Evolutionary conservation across 2,113 vertebrate genomes (phyloP).

Genomic region (Chascanopsetta lugubris): DNA sequence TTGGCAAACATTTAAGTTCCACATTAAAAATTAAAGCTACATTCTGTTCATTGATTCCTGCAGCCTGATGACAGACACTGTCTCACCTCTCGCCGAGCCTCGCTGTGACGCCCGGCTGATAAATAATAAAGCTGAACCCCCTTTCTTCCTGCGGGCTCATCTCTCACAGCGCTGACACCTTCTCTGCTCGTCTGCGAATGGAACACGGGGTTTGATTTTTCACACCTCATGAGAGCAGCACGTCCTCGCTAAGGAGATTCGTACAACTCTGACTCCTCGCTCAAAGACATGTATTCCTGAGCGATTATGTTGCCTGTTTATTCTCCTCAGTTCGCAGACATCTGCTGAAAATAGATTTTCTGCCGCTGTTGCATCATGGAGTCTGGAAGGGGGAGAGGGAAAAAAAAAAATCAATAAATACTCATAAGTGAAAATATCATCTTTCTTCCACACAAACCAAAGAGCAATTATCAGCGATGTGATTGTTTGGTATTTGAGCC

Average conservation of each 20-base stretch:
- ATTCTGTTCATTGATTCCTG: neutral
- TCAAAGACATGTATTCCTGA: slow-evolving; percentile 39
- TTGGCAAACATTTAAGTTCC: neutral
- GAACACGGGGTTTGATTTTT: slow-evolving; percentile 38
- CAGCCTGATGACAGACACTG: neutral
- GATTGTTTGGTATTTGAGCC: neutral
- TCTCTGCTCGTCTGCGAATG: slow-evolving; percentile 24
- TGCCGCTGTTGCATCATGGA: slow-evolving; percentile 8
- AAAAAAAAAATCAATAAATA: slow-evolving; percentile 10
- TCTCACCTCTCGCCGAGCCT: neutral
- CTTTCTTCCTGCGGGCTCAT: neutral
- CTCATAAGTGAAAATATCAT: slow-evolving; percentile 13
- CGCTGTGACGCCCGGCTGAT: slow-evolving; percentile 20
- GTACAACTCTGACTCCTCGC: slow-evolving; percentile 14
- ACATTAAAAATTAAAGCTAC: neutral
- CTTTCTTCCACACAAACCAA: slow-evolving; percentile 6
- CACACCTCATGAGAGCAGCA: slow-evolving; percentile 37
- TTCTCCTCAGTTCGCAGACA: slow-evolving; percentile 33
- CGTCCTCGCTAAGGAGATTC: slow-evolving; percentile 26
- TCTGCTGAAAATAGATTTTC: slow-evolving; percentile 43
- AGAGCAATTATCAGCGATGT: neutral
- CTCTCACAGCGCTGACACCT: slow-evolving; percentile 24
- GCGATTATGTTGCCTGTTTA: slow-evolving; percentile 53
- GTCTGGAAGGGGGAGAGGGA: slow-evolving; percentile 14
- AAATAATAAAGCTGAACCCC: slow-evolving; percentile 31